Conservation (phyloP, 2,888 invertebrate genomes). For the Loripinus fragilis region DNA sequence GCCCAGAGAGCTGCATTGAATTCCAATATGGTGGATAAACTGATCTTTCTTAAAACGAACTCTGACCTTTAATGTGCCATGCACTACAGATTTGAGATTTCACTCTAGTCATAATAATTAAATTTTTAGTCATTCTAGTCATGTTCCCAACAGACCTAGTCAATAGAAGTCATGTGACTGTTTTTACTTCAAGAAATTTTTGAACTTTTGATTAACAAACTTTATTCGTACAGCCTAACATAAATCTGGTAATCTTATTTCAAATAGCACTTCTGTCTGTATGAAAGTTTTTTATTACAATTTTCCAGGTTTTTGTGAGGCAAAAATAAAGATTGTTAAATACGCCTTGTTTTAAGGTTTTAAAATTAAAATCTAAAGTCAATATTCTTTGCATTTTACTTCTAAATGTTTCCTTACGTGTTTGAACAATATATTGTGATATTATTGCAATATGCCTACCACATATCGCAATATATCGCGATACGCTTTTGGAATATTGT, state of each 20-base stretch:
- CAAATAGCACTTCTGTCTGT: neutral
- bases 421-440: slow-evolving; percentile 1
- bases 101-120: neutral
- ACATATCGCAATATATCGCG: slow-evolving; percentile 7
- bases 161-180: neutral
- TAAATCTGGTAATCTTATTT: neutral
- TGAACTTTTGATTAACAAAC: neutral
- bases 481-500: slow-evolving; percentile 11
- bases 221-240: neutral
- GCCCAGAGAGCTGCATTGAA: slow-evolving; percentile 12
- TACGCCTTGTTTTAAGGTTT: neutral
- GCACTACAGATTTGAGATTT: neutral
- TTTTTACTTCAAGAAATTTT: neutral
- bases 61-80: neutral
- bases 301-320: neutral
- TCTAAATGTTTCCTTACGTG: too few relatives aligned
- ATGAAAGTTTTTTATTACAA: neutral
- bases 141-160: neutral
- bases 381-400: neutral
- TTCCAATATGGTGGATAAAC: slow-evolving; percentile 3
- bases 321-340: neutral
- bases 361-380: neutral
- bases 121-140: neutral
- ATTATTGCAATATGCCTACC: neutral
- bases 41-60: slow-evolving; percentile 3